These are phyloP conservation scores for Phorcus lineatus DNA, from an alignment of 2,888 invertebrate genomes.

Conservation along the genomic window DNA sequence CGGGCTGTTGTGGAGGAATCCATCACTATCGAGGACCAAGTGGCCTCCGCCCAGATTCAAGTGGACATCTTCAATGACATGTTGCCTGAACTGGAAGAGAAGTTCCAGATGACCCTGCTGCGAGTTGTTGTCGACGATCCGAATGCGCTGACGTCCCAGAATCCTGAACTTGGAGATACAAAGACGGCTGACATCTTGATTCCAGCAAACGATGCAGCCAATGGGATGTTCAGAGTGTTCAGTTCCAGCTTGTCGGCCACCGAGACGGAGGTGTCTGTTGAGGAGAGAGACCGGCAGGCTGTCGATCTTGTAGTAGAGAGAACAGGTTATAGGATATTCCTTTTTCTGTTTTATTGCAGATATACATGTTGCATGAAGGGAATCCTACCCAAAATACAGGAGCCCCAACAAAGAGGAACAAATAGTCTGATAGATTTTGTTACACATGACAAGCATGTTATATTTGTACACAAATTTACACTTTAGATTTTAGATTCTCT, in stretches of 20 bases:
- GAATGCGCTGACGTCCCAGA: conserved; percentile 50
- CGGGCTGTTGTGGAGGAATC: conserved; percentile 53
- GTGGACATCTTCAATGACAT: conserved; percentile 64
- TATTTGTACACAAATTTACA: too few species aligned
- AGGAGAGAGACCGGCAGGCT: conserved; percentile 65
- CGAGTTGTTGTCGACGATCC: conserved; percentile 59
- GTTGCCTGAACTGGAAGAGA: conserved; percentile 70
- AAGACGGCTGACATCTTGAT: conserved; percentile 62
- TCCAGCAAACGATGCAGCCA: conserved; percentile 69
- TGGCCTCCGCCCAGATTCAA: conserved; percentile 56
- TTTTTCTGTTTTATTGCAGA: too few species aligned
- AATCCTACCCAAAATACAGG: too few species aligned
- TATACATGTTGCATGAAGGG: too few species aligned
- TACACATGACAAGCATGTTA: too few species aligned
- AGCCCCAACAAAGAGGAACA: too few species aligned
- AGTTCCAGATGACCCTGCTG: conserved; percentile 57
- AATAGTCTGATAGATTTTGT: too few species aligned
- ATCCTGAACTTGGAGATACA: conserved; percentile 58
- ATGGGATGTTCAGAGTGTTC: conserved; percentile 68
- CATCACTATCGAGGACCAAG: conserved; percentile 59
- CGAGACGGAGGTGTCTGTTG: conserved; percentile 60
- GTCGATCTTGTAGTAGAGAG: conserved; percentile 71
- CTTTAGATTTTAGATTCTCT: too few species aligned
- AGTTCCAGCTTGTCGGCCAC: conserved; percentile 63
- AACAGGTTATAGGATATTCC: conserved; percentile 61